These are phyloP conservation scores for Platycercus adscitus DNA, from an alignment of 2,113 vertebrate species.

Conservation along the genomic window DNA sequence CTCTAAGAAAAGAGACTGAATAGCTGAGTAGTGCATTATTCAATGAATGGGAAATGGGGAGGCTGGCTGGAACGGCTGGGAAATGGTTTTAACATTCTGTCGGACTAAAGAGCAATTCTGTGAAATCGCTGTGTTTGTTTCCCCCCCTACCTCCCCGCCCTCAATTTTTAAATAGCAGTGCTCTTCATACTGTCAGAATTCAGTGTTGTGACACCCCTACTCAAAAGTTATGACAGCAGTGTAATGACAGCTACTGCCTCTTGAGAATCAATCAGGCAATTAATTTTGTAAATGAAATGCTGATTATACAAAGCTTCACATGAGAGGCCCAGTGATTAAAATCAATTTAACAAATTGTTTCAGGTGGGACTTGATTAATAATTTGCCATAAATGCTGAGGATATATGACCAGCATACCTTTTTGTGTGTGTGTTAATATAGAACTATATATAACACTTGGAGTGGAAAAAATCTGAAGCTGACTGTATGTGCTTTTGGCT, in stretches of 20 bases:
- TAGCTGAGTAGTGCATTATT: constrained; percentile 44
- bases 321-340: constrained; percentile 88
- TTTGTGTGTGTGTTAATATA: constrained; percentile 11
- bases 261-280: constrained; percentile 88
- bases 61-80: constrained; percentile 4
- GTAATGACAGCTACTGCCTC: constrained; percentile 84
- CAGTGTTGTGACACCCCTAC: constrained; percentile 85
- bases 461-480: neutral
- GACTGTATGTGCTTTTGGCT: constrained; percentile 23
- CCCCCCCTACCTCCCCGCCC: constrained; percentile 59
- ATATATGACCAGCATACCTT: constrained; percentile 81
- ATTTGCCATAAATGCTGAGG: constrained; percentile 79
- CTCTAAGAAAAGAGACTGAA: constrained; percentile 56
- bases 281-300: constrained; percentile 90
- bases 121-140: constrained; percentile 64
- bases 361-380: constrained; percentile 89
- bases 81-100: constrained; percentile 27
- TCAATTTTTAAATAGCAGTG: constrained; percentile 79
- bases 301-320: constrained; percentile 88
- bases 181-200: constrained; percentile 78
- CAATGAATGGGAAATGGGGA: constrained; percentile 29
- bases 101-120: constrained; percentile 47
- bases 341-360: constrained; percentile 90
- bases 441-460: constrained; percentile 22
- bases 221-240: constrained; percentile 85